phyloP scores from a whole-genome alignment of 2,888 invertebrate genomes.

The Alloscopus bannaensis region DNA sequence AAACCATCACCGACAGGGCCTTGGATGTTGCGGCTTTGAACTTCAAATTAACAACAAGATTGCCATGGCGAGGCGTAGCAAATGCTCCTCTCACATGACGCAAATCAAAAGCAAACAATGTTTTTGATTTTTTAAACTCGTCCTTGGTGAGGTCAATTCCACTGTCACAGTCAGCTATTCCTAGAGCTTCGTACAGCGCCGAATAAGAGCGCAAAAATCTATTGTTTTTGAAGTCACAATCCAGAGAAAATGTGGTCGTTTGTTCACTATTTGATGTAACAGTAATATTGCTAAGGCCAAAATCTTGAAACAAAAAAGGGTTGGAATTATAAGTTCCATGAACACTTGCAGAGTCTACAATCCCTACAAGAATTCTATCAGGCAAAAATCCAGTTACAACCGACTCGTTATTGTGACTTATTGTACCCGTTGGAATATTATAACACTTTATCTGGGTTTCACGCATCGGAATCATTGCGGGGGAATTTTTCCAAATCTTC shows the following conservation, averaged over 20 bases:
- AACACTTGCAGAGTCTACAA: background rate
- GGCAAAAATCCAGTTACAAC: slow-evolving; percentile 21
- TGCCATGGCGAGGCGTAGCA: slow-evolving; percentile 25
- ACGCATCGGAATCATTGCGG: slow-evolving; percentile 12
- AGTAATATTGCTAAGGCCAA: slow-evolving; percentile 5
- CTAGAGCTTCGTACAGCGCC: slow-evolving; percentile 3
- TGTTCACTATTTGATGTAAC: slow-evolving; percentile 31
- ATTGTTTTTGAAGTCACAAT: slow-evolving; percentile 24
- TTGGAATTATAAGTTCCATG: slow-evolving; percentile 24
- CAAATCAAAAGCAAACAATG: slow-evolving; percentile 41
- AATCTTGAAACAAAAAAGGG: slow-evolving; percentile 22
- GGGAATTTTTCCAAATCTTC: slow-evolving; percentile 11
- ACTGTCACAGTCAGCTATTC: background rate
- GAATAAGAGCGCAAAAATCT: slow-evolving; percentile 6
- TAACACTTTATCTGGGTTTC: slow-evolving; percentile 36
- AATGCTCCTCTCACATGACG: slow-evolving; percentile 22
- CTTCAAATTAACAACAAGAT: slow-evolving; percentile 37
- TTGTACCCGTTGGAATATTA: slow-evolving; percentile 19
- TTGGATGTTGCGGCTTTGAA: slow-evolving; percentile 30
- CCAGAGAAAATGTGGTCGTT: background rate
- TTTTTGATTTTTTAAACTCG: slow-evolving; percentile 32
- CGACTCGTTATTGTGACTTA: background rate
- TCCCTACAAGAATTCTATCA: slow-evolving; percentile 6
- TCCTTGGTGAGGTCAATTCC: slow-evolving; percentile 32
- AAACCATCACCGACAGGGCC: slow-evolving; percentile 53